A percentile compares a stretch with the other conserved stretches of the same genome.
These are phyloP conservation scores for Caradrina clavipalpis DNA, from an alignment of 2,888 invertebrate genomes.

Conservation along the genomic window DNA sequence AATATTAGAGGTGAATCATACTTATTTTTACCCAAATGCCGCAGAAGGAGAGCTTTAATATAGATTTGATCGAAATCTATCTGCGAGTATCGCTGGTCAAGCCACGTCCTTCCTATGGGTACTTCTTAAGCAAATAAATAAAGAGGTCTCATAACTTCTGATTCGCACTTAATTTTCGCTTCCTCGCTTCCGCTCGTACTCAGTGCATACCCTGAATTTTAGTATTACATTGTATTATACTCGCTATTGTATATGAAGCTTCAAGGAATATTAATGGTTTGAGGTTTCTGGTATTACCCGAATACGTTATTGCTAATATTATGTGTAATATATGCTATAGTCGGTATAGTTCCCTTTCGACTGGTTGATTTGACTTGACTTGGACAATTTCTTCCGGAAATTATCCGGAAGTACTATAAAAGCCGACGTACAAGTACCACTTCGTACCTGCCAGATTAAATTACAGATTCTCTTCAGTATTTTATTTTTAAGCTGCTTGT, in stretches of 20 bases:
- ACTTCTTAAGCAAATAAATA: too few relatives aligned
- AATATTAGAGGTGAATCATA: too few relatives aligned
- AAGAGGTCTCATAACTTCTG: too few relatives aligned
- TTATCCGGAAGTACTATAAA: too few relatives aligned
- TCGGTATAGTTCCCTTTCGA: background rate
- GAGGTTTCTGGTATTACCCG: slow-evolving; percentile 12
- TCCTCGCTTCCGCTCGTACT: background rate
- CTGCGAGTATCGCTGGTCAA: too few relatives aligned
- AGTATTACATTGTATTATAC: slow-evolving; percentile 6
- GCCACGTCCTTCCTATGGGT: too few relatives aligned
- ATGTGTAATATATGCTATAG: background rate
- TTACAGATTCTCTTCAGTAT: background rate
- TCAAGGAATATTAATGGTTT: slow-evolving; percentile 29
- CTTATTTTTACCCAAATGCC: too few relatives aligned
- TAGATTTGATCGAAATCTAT: too few relatives aligned
- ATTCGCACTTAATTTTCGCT: too few relatives aligned
- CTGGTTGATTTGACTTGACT: background rate
- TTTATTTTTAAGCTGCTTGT: background rate
- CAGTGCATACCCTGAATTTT: background rate
- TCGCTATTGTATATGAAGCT: background rate
- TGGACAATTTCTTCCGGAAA: background rate
- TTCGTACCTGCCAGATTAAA: background rate
- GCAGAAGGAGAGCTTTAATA: too few relatives aligned
- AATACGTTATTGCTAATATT: slow-evolving; percentile 17
- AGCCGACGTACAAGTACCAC: too few relatives aligned